These are phyloP conservation scores for Macropis europaea DNA, from an alignment of 2,888 invertebrate species.

Conservation along the genomic window DNA sequence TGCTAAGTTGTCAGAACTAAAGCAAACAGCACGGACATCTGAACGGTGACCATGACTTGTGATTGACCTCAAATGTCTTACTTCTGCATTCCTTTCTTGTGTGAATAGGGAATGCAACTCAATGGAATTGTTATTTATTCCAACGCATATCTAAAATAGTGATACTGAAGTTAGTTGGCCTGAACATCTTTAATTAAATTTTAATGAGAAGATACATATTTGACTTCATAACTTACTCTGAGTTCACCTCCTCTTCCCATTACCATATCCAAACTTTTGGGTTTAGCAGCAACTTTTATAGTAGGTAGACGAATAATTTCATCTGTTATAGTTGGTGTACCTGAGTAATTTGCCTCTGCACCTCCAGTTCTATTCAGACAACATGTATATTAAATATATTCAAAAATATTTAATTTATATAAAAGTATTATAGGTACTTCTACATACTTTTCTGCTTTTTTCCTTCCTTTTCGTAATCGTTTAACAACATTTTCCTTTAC, in stretches of 20 bases:
- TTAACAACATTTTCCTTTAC: slow-evolving; percentile 87
- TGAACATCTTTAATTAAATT: neutral
- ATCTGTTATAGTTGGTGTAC: slow-evolving; percentile 83
- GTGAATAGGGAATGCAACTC: slow-evolving; percentile 84
- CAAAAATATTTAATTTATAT: neutral
- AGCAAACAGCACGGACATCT: slow-evolving; percentile 92
- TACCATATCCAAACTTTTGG: slow-evolving; percentile 86
- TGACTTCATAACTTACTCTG: slow-evolving; percentile 78
- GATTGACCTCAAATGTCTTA: slow-evolving; percentile 84
- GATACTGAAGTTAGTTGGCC: neutral
- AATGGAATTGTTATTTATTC: slow-evolving; percentile 88
- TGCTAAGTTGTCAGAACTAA: slow-evolving; percentile 95
- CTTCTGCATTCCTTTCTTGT: slow-evolving; percentile 82
- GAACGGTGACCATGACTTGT: slow-evolving; percentile 92
- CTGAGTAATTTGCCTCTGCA: slow-evolving; percentile 68
- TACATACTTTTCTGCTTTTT: slow-evolving; percentile 79
- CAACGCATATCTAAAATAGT: slow-evolving; percentile 81
- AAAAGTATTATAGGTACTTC: neutral
- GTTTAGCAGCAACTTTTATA: slow-evolving; percentile 85
- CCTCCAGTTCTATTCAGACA: slow-evolving; percentile 55
- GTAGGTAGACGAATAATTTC: slow-evolving; percentile 86
- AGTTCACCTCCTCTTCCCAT: slow-evolving; percentile 87
- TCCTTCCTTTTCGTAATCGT: slow-evolving; percentile 88
- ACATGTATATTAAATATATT: neutral
- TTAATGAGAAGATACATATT: slow-evolving; percentile 2